phyloP scores from a whole-genome alignment of 2,113 vertebrate genomes.

The human region DNA sequence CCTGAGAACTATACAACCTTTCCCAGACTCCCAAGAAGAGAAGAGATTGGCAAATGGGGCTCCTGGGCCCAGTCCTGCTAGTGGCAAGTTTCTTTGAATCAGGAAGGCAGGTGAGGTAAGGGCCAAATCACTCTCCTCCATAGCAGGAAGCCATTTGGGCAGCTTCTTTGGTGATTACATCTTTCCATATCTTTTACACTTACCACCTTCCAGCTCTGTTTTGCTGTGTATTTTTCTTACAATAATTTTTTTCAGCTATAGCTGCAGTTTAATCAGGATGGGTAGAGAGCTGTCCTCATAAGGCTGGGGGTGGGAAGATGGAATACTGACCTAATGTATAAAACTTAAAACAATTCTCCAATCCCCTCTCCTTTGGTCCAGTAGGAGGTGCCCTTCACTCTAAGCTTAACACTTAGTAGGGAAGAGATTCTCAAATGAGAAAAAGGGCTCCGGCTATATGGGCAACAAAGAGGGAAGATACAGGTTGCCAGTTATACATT shows the following conservation, averaged over 20 bases:
- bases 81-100: constrained; percentile 43
- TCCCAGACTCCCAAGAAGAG: constrained; percentile 24
- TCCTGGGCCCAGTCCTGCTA: neutral
- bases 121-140: neutral
- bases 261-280: constrained; percentile 35
- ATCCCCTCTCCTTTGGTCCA: constrained; percentile 23
- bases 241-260: constrained; percentile 66
- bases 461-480: constrained; percentile 71
- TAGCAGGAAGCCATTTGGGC: constrained; percentile 32
- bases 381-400: constrained; percentile 45
- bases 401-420: constrained; percentile 17
- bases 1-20: constrained; percentile 33
- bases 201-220: constrained; percentile 39
- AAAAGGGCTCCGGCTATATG: constrained; percentile 25
- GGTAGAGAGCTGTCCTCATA: constrained; percentile 24
- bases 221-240: constrained; percentile 62
- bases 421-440: constrained; percentile 45
- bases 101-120: neutral
- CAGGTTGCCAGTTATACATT: constrained; percentile 72
- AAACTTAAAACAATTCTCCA: constrained; percentile 37
- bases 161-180: constrained; percentile 37
- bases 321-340: constrained; percentile 26
- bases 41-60: constrained; percentile 6
- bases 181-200: constrained; percentile 16
- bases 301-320: neutral